Conservation (phyloP, 2,113 vertebrate genomes). For the Canis aureus region DNA sequence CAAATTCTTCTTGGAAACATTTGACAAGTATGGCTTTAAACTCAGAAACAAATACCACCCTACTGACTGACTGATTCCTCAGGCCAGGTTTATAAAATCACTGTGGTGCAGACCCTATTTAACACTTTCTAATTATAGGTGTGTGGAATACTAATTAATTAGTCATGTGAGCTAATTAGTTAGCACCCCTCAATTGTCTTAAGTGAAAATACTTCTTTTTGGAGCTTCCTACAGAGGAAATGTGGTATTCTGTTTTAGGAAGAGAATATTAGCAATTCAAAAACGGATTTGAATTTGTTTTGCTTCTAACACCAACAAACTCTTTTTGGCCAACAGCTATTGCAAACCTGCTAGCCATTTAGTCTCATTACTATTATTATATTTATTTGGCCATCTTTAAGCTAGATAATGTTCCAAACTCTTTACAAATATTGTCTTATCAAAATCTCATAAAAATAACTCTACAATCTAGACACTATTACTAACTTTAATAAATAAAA, state of each 20-base stretch:
- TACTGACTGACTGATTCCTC: conserved; percentile 38
- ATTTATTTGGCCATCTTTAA: background rate
- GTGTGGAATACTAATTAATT: conserved; percentile 55
- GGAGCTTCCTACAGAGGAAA: background rate
- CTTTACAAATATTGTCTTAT: background rate
- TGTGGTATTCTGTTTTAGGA: background rate
- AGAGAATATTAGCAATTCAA: background rate
- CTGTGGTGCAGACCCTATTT: background rate
- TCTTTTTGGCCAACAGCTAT: background rate
- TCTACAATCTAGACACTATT: background rate
- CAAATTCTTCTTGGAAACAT: conserved; percentile 35
- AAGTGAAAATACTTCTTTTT: conserved; percentile 55
- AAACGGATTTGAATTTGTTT: conserved; percentile 1
- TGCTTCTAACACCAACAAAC: background rate
- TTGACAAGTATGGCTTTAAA: conserved; percentile 60
- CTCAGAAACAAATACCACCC: background rate
- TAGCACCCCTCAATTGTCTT: conserved; percentile 36
- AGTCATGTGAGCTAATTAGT: conserved; percentile 47
- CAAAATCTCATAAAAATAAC: background rate
- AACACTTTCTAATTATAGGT: conserved; percentile 56
- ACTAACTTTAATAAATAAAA: background rate
- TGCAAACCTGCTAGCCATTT: background rate
- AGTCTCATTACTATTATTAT: background rate
- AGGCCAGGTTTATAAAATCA: conserved; percentile 42
- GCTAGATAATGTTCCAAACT: background rate